Percentiles rank a stretch among this genome's conserved stretches.
phyloP scores from a whole-genome alignment of 2,797 vertebrate species.

The Thaleichthys pacificus region DNA sequence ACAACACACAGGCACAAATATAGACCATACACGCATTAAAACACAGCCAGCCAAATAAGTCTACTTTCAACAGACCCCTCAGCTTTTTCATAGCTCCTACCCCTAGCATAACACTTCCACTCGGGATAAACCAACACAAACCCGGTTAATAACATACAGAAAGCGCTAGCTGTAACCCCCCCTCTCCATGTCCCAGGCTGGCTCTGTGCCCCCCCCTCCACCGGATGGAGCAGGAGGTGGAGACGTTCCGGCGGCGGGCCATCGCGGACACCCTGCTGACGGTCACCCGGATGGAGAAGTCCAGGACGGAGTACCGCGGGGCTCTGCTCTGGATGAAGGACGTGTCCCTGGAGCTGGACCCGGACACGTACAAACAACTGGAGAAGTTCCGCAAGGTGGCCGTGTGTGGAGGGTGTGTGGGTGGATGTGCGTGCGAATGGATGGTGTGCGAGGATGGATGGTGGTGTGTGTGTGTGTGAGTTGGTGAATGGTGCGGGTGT shows the following conservation, averaged over 20 bases:
- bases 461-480: background rate
- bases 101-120: too few relatives aligned
- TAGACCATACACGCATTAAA: background rate
- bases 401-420: background rate
- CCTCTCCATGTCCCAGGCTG: conserved; percentile 55
- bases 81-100: too few relatives aligned
- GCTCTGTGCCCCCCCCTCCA: conserved; percentile 78
- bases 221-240: conserved; percentile 83
- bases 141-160: too few relatives aligned
- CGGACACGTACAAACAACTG: conserved; percentile 86
- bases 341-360: conserved; percentile 82
- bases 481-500: background rate
- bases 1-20: too few relatives aligned
- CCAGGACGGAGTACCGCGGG: conserved; percentile 81
- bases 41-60: too few relatives aligned
- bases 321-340: conserved; percentile 87
- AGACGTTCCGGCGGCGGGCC: conserved; percentile 81
- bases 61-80: too few relatives aligned
- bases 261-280: conserved; percentile 82
- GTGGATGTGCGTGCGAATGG: background rate
- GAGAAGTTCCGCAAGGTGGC: conserved; percentile 85
- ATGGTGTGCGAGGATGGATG: background rate
- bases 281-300: conserved; percentile 81
- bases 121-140: too few relatives aligned
- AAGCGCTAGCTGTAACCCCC: too few relatives aligned